phyloP scores from a whole-genome alignment of 2,888 invertebrate genomes.

The Drosophila ezoana region DNA sequence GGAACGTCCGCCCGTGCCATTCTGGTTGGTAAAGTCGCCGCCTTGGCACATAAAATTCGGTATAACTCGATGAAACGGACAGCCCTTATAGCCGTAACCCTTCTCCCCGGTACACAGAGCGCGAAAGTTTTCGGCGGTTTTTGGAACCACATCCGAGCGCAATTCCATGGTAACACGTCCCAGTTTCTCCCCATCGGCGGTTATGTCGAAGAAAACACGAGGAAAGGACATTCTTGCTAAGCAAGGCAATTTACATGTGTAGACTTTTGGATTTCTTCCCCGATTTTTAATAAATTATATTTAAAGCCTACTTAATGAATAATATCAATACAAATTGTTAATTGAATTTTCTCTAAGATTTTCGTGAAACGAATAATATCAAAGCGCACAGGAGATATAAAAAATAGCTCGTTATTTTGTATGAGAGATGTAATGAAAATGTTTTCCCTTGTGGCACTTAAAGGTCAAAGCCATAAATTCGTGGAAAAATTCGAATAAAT shows the following conservation, averaged over 20 bases:
- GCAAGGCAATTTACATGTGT: background rate
- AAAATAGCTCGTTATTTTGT: conserved; percentile 20
- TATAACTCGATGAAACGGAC: conserved; percentile 97
- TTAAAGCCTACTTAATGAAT: background rate
- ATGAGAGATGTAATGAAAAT: conserved; percentile 41
- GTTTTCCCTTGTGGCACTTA: conserved; percentile 25
- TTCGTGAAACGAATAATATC: background rate
- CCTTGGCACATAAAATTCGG: conserved; percentile 99
- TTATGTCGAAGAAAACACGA: conserved; percentile 51
- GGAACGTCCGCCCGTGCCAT: conserved; percentile 97
- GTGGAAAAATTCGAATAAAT: conserved; percentile 33
- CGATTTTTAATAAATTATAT: background rate
- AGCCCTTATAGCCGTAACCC: conserved; percentile 96
- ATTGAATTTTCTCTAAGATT: conserved; percentile 21
- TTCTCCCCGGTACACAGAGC: conserved; percentile 98
- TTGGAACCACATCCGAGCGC: conserved; percentile 94
- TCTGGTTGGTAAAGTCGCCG: conserved; percentile 97
- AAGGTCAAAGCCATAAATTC: conserved; percentile 64
- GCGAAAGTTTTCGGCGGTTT: conserved; percentile 98
- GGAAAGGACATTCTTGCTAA: conserved; percentile 36
- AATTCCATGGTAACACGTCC: conserved; percentile 86
- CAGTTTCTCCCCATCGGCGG: conserved; percentile 40
- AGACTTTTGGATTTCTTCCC: background rate
- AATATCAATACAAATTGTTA: conserved; percentile 1
- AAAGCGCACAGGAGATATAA: conserved; percentile 18